Conservation (phyloP, 2,888 invertebrate genomes). For the Xylophagus ater region DNA sequence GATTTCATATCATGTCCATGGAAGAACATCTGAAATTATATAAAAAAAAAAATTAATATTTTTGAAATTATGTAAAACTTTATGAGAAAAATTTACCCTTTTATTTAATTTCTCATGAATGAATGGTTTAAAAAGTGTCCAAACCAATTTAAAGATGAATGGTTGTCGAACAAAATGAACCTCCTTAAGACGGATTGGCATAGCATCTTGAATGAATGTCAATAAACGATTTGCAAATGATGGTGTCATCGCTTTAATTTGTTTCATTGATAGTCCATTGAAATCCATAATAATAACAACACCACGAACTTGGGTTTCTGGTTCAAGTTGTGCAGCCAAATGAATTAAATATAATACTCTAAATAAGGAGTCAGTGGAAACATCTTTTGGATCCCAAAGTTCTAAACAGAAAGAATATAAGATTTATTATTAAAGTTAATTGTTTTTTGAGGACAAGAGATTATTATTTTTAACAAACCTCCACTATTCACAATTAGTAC, state of each 20-base stretch:
- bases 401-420: slow-evolving; percentile 37
- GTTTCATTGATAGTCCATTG: slow-evolving; percentile 62
- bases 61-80: not conserved
- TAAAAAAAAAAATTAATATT: slow-evolving; percentile 10
- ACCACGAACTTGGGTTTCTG: slow-evolving; percentile 69
- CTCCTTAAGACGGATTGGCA: slow-evolving; percentile 74
- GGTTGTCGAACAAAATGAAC: slow-evolving; percentile 80
- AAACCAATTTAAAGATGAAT: slow-evolving; percentile 71
- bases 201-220: slow-evolving; percentile 75
- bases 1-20: slow-evolving; percentile 70
- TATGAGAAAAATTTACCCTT: slow-evolving; percentile 43
- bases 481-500: slow-evolving; percentile 64
- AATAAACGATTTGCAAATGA: slow-evolving; percentile 64
- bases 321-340: slow-evolving; percentile 62
- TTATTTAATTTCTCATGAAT: slow-evolving; percentile 65
- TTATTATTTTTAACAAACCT: slow-evolving; percentile 40
- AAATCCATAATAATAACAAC: slow-evolving; percentile 77
- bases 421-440: slow-evolving; percentile 1
- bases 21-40: slow-evolving; percentile 60
- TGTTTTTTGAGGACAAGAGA: no score
- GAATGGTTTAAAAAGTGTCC: slow-evolving; percentile 75
- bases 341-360: slow-evolving; percentile 69
- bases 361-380: slow-evolving; percentile 65
- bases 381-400: slow-evolving; percentile 63
- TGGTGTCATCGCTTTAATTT: slow-evolving; percentile 57